Evolutionary conservation across 2,113 vertebrate species (phyloP), one percentile per base, ranked within the genome.

Genomic region (Natator depressus): DNA sequence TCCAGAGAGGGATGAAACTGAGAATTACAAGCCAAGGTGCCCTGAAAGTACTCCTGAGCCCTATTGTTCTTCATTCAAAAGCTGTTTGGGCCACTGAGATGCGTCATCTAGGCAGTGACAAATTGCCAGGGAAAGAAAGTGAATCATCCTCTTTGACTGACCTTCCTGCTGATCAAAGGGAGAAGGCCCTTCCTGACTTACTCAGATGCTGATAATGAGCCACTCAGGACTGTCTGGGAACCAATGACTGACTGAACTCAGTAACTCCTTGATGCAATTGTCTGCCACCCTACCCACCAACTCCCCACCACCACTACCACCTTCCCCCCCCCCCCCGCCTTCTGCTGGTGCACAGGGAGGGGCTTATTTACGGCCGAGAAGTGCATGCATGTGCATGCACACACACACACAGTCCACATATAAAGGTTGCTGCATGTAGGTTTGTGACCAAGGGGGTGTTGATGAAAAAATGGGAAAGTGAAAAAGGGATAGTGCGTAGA

Each of bases 401-500:
- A n/a, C n/a, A n/a, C n/a, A n/a, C n/a, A n/a, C n/a, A n/a, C n/a
- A n/a, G 4, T 16, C 24, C 47, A 22, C 31, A 22, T 10, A 2
- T 3, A 38, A 51, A 13, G n/a, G 20, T 72, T 38, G n/a, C 16
- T 72, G n/a, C 16, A 31, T 10, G 38, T 5, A 72, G 65, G n/a
- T 72, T 5, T 72, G n/a, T 20, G 19, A 38, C 8, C 65, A 35
- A 29, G 31, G 31, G 7, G 31, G 27, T 0, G n/a, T 19, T 54
- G 3, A 0, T 35, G 5, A 8, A 38, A 20, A 2, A 75, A 5
- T 0, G 0, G 31, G 19, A 0, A 20, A 12, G 82, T 14, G 42
- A 3, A 6, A 2, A 6, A 1, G 0, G 42, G 62, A 12, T 38
- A 16, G 59, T 0, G 1, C 0, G 1, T 11, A 35, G 51, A 5